Evolutionary conservation across 2,888 invertebrate species (phyloP).

Genomic region (Rhimphoctona megacephalus): DNA sequence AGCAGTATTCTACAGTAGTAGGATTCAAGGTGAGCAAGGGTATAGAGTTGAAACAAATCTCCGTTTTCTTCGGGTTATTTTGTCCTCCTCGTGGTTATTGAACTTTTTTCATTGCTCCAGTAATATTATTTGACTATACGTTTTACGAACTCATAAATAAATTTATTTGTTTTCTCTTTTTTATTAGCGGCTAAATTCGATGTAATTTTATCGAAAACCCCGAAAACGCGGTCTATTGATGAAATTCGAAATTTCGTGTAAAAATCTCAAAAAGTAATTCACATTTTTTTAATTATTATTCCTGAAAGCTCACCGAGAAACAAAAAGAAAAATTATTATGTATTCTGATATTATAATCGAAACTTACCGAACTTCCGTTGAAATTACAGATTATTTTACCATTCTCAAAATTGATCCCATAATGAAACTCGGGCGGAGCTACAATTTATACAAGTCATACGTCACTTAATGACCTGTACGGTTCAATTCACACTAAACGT

Average conservation of each 20-base stretch:
- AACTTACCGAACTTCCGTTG: no score
- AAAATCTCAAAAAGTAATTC: neutral
- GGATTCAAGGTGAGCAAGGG: constrained; percentile 79
- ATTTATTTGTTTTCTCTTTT: neutral
- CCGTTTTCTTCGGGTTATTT: constrained; percentile 34
- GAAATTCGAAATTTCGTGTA: neutral
- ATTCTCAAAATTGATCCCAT: neutral
- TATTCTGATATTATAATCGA: neutral
- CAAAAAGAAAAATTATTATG: neutral
- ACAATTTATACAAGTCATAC: neutral
- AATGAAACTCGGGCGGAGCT: neutral
- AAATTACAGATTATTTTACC: neutral
- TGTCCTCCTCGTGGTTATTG: neutral
- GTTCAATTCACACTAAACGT: neutral
- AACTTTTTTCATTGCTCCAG: neutral
- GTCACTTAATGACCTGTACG: neutral
- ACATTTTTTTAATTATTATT: neutral
- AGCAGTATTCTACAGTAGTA: constrained; percentile 70
- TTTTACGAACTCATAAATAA: neutral
- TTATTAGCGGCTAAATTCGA: neutral
- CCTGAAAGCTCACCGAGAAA: neutral
- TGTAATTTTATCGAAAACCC: neutral
- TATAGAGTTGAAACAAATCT: constrained; percentile 77
- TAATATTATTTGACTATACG: neutral
- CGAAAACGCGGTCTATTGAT: neutral